Base-by-base conservation (phyloP, 2,888 invertebrate genomes). In the Temnothorax rugatulus region DNA sequence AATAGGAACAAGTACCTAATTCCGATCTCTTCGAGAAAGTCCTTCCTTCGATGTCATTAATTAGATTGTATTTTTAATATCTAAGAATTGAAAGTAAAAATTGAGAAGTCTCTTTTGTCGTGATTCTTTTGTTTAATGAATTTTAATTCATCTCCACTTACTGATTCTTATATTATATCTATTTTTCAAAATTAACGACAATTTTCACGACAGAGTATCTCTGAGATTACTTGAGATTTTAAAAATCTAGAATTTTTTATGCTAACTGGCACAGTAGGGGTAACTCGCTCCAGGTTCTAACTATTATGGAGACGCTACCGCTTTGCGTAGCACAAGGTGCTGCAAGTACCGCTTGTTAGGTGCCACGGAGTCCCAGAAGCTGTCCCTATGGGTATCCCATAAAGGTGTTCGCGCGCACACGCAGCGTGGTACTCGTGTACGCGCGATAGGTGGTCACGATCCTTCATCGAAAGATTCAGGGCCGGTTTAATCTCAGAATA, bases 351-450 rank as follows among this genome's bases (percentile, higher is more conserved):
- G 91, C 86, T 91, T 75, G 91, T 91, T 90, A 91, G 84, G 54
- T 79, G 75, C 64, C 82, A 25, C 21, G 13, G 59, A 83, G 73
- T 82, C 86, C 88, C 83, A 82, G 83, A 86, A 86, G 83, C 83
- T 83, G 83, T 66, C 68, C 81, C 82, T 85, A 44, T 66, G 83
- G 84, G 83, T 90, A 86, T 86, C 87, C 90, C 90, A 86, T 86
- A 89, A 90, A 87, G 86, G 84, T 86, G 41, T 69, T 52, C 25
- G 50, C n/a, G 47, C n/a, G 69, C 52, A 84, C 52, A 84, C 74
- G 57, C 71, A 77, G 69, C 71, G 44, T 77, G 69, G 44, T 71
- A 15, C 44, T 41, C 47, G 29, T 61, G 83, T 66, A 52, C 41
- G 57, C 57, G 21, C 69, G 54, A 52, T 83, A 64, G 54, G 81